These are phyloP conservation scores for Rotaria sp. DNA, from an alignment of 2,888 invertebrate species.

Conservation along the genomic window DNA sequence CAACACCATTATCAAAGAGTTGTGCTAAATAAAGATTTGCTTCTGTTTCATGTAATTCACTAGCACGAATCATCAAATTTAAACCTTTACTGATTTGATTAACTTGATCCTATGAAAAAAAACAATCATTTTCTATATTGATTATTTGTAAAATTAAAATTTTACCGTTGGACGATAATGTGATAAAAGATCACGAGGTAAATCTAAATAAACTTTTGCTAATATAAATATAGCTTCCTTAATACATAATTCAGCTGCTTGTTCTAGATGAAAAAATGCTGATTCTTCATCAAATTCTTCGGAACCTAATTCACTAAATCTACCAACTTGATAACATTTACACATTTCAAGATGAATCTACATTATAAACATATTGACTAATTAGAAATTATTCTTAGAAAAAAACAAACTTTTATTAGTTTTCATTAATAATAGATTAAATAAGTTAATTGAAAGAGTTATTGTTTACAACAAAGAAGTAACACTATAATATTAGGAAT, in stretches of 20 bases:
- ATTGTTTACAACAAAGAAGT: too few species aligned
- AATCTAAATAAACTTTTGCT: constrained; percentile 57
- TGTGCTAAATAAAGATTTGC: constrained; percentile 59
- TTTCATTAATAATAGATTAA: too few species aligned
- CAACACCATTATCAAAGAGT: constrained; percentile 57
- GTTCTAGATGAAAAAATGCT: constrained; percentile 59
- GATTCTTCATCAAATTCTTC: constrained; percentile 57
- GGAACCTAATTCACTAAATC: constrained; percentile 50
- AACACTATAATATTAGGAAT: too few species aligned
- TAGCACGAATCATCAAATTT: constrained; percentile 57
- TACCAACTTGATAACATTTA: constrained; percentile 59
- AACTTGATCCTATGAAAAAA: constrained; percentile 34
- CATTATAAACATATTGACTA: neutral
- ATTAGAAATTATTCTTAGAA: neutral
- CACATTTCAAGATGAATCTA: constrained; percentile 60
- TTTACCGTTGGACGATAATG: constrained; percentile 54
- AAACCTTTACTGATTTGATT: constrained; percentile 53
- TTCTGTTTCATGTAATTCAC: constrained; percentile 57
- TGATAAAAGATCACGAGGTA: constrained; percentile 58
- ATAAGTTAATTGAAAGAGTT: too few species aligned
- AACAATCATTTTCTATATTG: too few species aligned
- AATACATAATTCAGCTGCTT: constrained; percentile 58
- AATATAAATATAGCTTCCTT: constrained; percentile 58
- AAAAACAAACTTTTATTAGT: too few species aligned
- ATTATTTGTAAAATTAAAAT: too few species aligned